These are phyloP conservation scores for Erebia epiphron DNA, from an alignment of 2,888 invertebrate genomes.

Conservation along the genomic window DNA sequence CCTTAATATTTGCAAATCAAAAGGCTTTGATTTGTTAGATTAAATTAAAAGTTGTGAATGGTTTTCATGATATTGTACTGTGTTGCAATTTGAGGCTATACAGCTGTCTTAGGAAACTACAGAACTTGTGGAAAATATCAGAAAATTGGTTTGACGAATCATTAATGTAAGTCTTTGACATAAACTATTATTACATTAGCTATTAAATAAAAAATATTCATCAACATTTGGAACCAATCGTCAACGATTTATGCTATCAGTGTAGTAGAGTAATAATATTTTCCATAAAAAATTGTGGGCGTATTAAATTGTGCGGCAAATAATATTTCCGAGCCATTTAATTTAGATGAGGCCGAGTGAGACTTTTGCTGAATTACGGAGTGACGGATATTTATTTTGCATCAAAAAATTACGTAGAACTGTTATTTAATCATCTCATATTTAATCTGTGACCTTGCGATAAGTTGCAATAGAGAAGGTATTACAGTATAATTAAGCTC, in stretches of 20 bases:
- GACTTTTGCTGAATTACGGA: constrained; percentile 12
- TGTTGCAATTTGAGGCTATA: no score
- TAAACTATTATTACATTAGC: not conserved
- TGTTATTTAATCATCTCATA: not conserved
- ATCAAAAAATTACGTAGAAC: not conserved
- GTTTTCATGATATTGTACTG: no score
- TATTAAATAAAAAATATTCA: not conserved
- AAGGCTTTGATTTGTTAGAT: no score
- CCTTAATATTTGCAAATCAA: no score
- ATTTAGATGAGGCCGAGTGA: constrained; percentile 33
- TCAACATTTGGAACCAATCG: not conserved
- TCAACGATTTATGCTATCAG: constrained; percentile 11
- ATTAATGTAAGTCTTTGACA: not conserved
- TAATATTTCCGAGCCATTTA: constrained; percentile 53
- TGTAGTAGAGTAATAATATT: constrained; percentile 21
- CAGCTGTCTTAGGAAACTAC: no score
- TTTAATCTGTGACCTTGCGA: not conserved
- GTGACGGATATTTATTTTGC: constrained; percentile 17
- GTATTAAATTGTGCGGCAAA: constrained; percentile 47
- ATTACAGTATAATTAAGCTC: not conserved
- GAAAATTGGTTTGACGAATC: no score
- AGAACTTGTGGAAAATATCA: no score
- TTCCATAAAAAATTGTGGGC: constrained; percentile 21
- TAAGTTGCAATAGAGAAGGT: not conserved
- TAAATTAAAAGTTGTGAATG: no score